phyloP scores from a whole-genome alignment of 2,113 vertebrate species.

The Sterna hirundo region DNA sequence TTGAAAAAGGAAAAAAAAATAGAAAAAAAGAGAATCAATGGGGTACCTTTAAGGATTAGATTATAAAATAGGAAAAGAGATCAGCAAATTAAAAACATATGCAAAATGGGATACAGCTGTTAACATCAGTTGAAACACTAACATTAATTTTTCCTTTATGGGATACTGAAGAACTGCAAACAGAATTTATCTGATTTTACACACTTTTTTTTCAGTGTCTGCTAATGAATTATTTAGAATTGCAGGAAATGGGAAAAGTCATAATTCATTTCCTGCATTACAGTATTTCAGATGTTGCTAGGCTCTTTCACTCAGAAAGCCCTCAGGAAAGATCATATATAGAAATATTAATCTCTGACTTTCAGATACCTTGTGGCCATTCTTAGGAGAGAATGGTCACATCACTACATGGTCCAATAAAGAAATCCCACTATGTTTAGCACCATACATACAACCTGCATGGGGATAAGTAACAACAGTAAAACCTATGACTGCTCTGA shows the following conservation, averaged over 20 bases:
- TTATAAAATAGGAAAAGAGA: background rate
- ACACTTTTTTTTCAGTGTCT: background rate
- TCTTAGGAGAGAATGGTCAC: background rate
- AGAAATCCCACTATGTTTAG: background rate
- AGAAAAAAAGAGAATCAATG: background rate
- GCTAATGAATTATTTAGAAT: background rate
- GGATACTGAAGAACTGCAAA: background rate
- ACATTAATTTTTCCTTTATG: background rate
- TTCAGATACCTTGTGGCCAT: background rate
- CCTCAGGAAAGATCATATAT: background rate
- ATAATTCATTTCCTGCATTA: background rate
- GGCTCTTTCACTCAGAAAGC: background rate
- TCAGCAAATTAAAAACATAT: background rate
- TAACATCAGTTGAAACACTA: background rate
- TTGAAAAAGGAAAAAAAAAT: background rate
- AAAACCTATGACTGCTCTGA: background rate
- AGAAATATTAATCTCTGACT: background rate
- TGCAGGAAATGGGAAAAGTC: background rate
- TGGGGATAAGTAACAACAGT: background rate
- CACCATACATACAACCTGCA: background rate
- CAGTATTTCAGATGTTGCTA: background rate
- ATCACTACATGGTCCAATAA: background rate
- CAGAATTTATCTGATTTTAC: background rate
- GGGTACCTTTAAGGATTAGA: background rate
- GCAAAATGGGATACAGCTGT: background rate